Evolutionary conservation across 2,113 vertebrate genomes (phyloP).

Genomic region (Tyto alba): DNA sequence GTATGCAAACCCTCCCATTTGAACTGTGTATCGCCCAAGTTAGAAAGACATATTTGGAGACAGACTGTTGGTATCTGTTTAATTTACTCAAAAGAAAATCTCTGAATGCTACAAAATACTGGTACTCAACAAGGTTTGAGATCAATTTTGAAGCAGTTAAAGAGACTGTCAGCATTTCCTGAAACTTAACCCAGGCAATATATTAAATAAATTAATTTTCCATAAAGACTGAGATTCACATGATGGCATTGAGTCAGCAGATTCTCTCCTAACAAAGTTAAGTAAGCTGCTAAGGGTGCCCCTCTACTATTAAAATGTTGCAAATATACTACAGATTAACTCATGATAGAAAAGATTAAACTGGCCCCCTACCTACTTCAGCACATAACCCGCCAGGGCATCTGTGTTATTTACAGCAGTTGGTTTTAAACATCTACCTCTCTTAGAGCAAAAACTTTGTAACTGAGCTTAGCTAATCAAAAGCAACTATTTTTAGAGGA

Average conservation of each 20-base stretch:
- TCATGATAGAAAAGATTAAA: neutral
- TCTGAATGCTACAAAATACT: neutral
- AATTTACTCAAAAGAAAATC: neutral
- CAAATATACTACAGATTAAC: neutral
- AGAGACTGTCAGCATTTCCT: neutral
- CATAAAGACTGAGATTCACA: slow-evolving; percentile 32
- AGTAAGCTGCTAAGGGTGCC: neutral
- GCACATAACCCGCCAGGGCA: neutral
- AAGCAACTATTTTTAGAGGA: neutral
- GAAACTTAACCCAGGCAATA: neutral
- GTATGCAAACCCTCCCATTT: slow-evolving; percentile 66
- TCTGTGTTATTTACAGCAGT: neutral
- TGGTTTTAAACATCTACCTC: neutral
- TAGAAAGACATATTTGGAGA: slow-evolving; percentile 36
- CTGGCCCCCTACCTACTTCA: neutral
- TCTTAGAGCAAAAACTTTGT: neutral
- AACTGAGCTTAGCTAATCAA: neutral
- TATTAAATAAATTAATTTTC: slow-evolving; percentile 41
- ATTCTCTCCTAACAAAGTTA: neutral
- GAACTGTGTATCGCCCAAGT: neutral
- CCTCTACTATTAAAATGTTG: neutral
- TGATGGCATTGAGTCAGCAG: slow-evolving; percentile 8
- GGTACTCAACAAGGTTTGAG: neutral
- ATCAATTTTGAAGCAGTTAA: slow-evolving; percentile 20
- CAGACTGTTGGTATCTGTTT: slow-evolving; percentile 59